A percentile compares a stretch with the other conserved stretches of the same genome.
These are phyloP conservation scores for Drosophila siamana DNA, from an alignment of 2,888 invertebrate species.

Conservation along the genomic window DNA sequence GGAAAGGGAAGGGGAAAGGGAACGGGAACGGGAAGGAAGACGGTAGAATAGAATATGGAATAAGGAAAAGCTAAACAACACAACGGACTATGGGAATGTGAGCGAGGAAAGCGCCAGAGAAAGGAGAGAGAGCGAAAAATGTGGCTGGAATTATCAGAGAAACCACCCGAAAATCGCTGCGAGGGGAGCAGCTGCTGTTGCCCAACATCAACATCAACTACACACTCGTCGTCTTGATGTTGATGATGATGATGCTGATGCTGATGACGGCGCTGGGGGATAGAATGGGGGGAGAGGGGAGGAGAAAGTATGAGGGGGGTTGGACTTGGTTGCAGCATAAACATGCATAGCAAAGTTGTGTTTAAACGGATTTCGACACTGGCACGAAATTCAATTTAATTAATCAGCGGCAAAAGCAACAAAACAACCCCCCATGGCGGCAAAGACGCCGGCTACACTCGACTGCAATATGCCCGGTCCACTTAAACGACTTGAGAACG, in stretches of 20 bases:
- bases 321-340: constrained; percentile 22
- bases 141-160: constrained; percentile 34
- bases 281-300: not conserved
- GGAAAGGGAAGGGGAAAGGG: too few species aligned
- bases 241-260: constrained; percentile 35
- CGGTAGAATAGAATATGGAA: not conserved
- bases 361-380: constrained; percentile 76
- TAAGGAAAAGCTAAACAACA: constrained; percentile 7
- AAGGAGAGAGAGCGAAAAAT: not conserved
- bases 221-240: constrained; percentile 22
- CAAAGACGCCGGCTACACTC: not conserved
- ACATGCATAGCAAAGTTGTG: constrained; percentile 49
- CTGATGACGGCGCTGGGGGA: constrained; percentile 28
- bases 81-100: constrained; percentile 49
- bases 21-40: too few species aligned
- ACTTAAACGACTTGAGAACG: too few species aligned
- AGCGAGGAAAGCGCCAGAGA: not conserved
- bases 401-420: constrained; percentile 55
- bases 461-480: too few species aligned
- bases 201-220: constrained; percentile 26
- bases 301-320: not conserved
- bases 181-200: constrained; percentile 44
- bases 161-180: constrained; percentile 57
- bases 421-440: constrained; percentile 42
- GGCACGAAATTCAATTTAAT: constrained; percentile 74